Evolutionary conservation across 2,888 invertebrate species (phyloP), one percentile per base, ranked within the genome.

Genomic region (Eueremaeus valkanovi): DNA sequence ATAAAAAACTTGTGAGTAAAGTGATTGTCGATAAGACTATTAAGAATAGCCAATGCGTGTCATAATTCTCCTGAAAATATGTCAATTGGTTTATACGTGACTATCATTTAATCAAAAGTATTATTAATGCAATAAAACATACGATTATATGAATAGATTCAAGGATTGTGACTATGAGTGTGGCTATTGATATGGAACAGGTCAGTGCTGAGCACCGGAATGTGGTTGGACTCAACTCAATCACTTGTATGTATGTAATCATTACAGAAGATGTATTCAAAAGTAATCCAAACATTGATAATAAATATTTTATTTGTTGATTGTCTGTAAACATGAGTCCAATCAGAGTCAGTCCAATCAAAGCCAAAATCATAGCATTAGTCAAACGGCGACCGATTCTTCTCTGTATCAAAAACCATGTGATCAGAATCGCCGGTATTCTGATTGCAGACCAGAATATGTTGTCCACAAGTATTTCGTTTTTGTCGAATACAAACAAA

Each of bases 381-480:
- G 75, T 45, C 75, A 68, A 49, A 29, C 75, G 75, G 16, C 75
- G 68, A 49, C 75, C 75, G 6, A 49, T 70, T 13, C 75, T 8
- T 68, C 68, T 24, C 36, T 75, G 45, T 24, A 75, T 68, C 8
- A 75, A 27, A 58, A 68, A 75, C 75, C 75, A 75, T 29, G 75
- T 45, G 24, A 75, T 31, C 33, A 75, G 31, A 24, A 75, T 75
- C 27, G 68, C 45, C n/a, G 70, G 75, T 24, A 68, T 70, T 45
- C 24, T 75, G 9, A 75, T 40, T 27, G 45, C 36, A 24, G 75
- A 70, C 27, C 75, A 68, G 49, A 75, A 27, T n/a, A 75, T 68
- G 13, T 31, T 18, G 18, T 75, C 49, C 9, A 75, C 9, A 36
- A 70, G 33, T 55, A 70, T 31, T 31, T 63, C 40, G 27, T 68